These are phyloP conservation scores for Eubasilissa regina DNA, from an alignment of 1,140 invertebrate species.

Conservation along the genomic window DNA sequence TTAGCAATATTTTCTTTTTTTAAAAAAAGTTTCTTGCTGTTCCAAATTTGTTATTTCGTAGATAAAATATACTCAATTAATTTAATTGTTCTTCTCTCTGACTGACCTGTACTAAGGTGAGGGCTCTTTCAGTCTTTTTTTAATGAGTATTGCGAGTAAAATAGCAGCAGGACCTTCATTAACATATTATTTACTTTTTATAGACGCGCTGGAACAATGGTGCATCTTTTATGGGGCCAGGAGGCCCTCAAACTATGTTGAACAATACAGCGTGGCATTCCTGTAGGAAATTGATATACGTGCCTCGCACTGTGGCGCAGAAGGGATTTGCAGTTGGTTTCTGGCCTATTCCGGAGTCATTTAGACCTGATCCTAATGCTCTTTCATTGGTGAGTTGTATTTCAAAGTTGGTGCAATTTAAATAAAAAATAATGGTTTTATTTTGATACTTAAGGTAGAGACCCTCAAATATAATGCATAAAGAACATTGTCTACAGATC, in stretches of 20 bases:
- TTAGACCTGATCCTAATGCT: conserved; percentile 92
- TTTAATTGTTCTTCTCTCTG: no score
- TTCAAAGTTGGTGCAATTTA: not conserved
- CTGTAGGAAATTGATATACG: conserved; percentile 92
- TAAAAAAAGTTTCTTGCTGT: no score
- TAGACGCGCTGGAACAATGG: conserved; percentile 61
- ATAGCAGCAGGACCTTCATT: not conserved
- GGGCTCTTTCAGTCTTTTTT: no score
- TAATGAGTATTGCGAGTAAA: no score
- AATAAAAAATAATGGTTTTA: no score
- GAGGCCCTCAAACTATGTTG: conserved; percentile 25
- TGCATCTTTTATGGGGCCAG: conserved; percentile 51
- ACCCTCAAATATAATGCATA: no score
- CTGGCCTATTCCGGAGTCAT: conserved; percentile 99
- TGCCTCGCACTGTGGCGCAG: conserved; percentile 89
- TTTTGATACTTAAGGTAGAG: no score
- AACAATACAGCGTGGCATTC: conserved; percentile 82
- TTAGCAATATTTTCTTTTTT: no score
- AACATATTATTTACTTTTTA: conserved; percentile 49
- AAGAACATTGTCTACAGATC: no score
- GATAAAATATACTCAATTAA: no score
- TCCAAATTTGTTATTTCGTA: no score
- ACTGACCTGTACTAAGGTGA: no score
- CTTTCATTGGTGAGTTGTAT: conserved; percentile 74
- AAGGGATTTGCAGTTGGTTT: conserved; percentile 95